Evolutionary conservation across 2,888 invertebrate genomes (phyloP), one percentile per base, ranked within the genome.

Genomic region (Anarsia innoxiella): DNA sequence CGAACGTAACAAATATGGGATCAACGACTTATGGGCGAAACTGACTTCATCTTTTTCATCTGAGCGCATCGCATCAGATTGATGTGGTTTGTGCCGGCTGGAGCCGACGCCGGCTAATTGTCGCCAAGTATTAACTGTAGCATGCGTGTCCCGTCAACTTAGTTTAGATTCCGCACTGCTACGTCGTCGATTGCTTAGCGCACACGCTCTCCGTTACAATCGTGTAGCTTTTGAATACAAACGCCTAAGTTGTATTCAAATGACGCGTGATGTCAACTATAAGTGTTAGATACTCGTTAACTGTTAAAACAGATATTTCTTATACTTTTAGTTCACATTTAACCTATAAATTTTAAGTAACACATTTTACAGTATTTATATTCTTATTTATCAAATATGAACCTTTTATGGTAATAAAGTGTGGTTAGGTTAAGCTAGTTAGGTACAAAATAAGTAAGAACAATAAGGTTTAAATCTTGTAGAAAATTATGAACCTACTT

Each of bases 51-150:
- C 14, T n/a, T n/a, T n/a, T 26, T 8, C 72, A 57, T 43, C 55
- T 55, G 43, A 61, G 55, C 67, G 62, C 56, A 42, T 42, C 36
- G 36, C 46, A 51, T 57, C 54, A 49, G 72, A 51, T 56, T 40
- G 33, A 48, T 53, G 59, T 61, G 53, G 71, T 51, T 46, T 16
- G 26, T 69, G 63, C 77, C 59, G 59, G 73, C 49, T 42, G 23
- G 15, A 48, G 37, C 66, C 53, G 52, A 16, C 13, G 55, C 42
- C 45, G 42, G 49, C 56, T 70, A 76, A 78, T 76, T 76, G 71
- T 57, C 56, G 37, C 48, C 42, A 55, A 51, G 59, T 53, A 65
- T 66, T 63, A 67, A 66, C 53, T 46, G 66, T 66, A 53, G 56
- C 45, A 60, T 62, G 63, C 64, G 55, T 62, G 67, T 55, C 50